Evolutionary conservation across 2,888 invertebrate species (phyloP), one percentile per base, ranked within the genome.

Genomic region (Xanthia icteritia): DNA sequence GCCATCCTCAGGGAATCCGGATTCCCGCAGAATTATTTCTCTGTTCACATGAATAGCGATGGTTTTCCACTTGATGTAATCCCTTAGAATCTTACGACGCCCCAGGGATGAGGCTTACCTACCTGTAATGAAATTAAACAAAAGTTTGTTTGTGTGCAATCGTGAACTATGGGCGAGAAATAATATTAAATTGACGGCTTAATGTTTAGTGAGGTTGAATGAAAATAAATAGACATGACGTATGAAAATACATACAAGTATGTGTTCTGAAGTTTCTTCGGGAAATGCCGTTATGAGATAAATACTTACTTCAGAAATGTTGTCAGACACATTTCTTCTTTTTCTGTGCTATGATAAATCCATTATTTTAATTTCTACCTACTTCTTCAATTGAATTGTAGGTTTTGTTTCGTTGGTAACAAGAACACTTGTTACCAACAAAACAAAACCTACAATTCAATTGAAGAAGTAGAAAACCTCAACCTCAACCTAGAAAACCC

Each of bases 11-110:
- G 79, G 67, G 83, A 72, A 13, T 51, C 15, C 23, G 15, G 63
- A 68, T 60, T 48, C 51, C 60, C 42, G 60, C 60, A 51, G 48
- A 68, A 39, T 80, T 76, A 80, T 84, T 73, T 64, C 54, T 63
- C 42, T n/a, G 51, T 42, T 60, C 81, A 73, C 77, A 64, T 76
- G 54, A 2, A 65, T 15, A 64, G 45, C 36, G 36, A 63, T 60
- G 74, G 69, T 81, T 76, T 83, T 77, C 73, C 81, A 81, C 84
- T 81, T 81, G 64, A 58, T 58, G 71, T 76, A 73, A 84, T 81
- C 81, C 71, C 63, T 51, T 42, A 68, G 77, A 73, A 73, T 68
- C 61, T 65, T 63, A 84, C 73, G 67, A 72, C 65, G 71, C 81
- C 64, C 71, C 4, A 36, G 77, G 64, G 77, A 74, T 1, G 13